Base-by-base conservation (phyloP, 2,888 invertebrate genomes). In the Chrysomela aeneicollis region DNA sequence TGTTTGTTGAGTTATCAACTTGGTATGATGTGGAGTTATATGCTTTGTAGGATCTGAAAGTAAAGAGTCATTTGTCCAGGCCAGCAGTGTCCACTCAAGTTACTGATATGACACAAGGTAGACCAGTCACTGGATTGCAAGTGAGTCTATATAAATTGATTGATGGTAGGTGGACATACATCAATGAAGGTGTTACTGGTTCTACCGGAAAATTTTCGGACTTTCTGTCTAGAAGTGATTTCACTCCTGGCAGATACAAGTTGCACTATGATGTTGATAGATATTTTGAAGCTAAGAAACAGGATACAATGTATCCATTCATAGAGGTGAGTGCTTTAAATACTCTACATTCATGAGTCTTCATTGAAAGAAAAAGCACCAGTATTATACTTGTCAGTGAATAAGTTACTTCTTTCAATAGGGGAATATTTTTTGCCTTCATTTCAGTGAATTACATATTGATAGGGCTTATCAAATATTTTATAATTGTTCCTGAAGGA, bases 51-150 rank as follows among this genome's bases (percentile, higher is more conserved):
- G 54, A 0, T 54, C 10, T 22, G 59, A 67, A 61, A 37, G 55
- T 68, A 59, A 30, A 21, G 30, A 5, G 15, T 22, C 18, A 32
- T 26, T 37, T 49, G 8, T 22, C 35, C 12, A 26, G 46, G 51
- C 85, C 88, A 0, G 86, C 90, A 1, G 85, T 94, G 71, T 90
- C 92, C 0, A 90, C 92, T 0, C 91, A 93, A 78, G 90, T 93
- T 0, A 80, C 92, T 66, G 93, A 94, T 73, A 90, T 89, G 0
- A 86, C 90, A 0, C 85, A 85, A 51, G 94, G 94, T 0, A 78
- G 80, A 51, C 90, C 93, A 0, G 89, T 90, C 0, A 80, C 81
- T 0, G 89, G 89, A 0, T 76, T 93, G 0, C 87, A 87, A 75
- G 89, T 92, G 8, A 89, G 88, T 63, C 81, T 93, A 5, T 90